These are phyloP conservation scores for Saccostrea cuccullata DNA, from an alignment of 1,140 invertebrate species.

Conservation along the genomic window DNA sequence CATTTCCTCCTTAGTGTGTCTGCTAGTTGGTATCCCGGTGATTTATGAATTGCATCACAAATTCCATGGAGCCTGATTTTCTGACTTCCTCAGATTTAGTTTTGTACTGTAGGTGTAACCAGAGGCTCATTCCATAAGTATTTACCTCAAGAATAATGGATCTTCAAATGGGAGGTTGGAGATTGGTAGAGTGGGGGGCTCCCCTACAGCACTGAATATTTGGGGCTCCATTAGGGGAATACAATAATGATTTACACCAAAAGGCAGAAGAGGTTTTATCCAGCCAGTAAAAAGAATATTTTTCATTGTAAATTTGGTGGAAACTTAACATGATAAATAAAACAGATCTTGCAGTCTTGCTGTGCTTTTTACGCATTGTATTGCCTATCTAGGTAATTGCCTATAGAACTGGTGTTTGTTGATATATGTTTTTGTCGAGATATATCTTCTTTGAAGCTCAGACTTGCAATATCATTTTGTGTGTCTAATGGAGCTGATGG, in stretches of 20 bases:
- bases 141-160: conserved; percentile 22
- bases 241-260: not conserved
- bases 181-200: conserved; percentile 7
- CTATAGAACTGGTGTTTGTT: conserved; percentile 20
- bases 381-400: not conserved
- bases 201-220: conserved; percentile 22
- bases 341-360: not conserved
- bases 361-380: not conserved
- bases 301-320: no score
- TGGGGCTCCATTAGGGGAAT: not conserved
- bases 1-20: not conserved
- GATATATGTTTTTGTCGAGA: conserved; percentile 7
- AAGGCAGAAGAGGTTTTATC: not conserved
- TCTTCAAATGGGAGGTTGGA: conserved; percentile 25
- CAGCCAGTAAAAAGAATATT: not conserved
- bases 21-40: not conserved
- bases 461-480: conserved; percentile 19
- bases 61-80: conserved; percentile 22
- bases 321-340: no score
- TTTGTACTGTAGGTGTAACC: conserved; percentile 1
- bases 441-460: conserved; percentile 24
- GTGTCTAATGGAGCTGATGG: conserved; percentile 32
- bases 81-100: conserved; percentile 19
- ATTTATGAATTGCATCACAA: conserved; percentile 38
- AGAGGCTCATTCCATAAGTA: not conserved